These are phyloP conservation scores for Lasioglossum baleicum DNA, from an alignment of 1,140 invertebrate species.

Conservation along the genomic window DNA sequence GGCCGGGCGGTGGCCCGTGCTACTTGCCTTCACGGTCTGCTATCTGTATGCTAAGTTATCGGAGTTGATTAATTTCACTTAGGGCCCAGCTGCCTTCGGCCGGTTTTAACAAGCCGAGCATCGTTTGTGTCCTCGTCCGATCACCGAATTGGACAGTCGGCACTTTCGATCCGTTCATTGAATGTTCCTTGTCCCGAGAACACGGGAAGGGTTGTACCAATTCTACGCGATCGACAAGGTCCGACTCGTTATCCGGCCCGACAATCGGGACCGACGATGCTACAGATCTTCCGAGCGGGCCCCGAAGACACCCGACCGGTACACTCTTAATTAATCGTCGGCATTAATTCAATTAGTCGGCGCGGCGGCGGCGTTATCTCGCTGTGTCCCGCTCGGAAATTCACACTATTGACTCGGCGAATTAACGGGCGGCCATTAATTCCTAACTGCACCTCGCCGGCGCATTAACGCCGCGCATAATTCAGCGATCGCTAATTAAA, in stretches of 20 bases:
- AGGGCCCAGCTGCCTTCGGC: conserved; percentile 52
- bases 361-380: not conserved
- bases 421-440: conserved; percentile 30
- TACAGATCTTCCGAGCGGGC: too few species aligned
- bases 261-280: not conserved
- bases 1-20: conserved; percentile 33
- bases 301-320: not conserved
- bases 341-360: conserved; percentile 27
- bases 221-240: too few species aligned
- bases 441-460: conserved; percentile 3
- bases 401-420: conserved; percentile 44
- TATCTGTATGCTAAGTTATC: conserved; percentile 57
- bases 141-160: not conserved
- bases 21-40: conserved; percentile 44
- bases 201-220: not conserved
- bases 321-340: conserved; percentile 26
- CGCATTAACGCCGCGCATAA: conserved; percentile 27
- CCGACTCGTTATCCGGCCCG: not conserved
- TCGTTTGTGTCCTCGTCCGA: not conserved
- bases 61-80: conserved; percentile 62
- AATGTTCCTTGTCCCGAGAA: not conserved
- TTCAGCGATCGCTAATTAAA: conserved; percentile 39
- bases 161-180: not conserved
- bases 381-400: conserved; percentile 27
- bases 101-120: conserved; percentile 24